Conservation (phyloP, 2,113 vertebrate species). For the Leptobrachium ailaonicum region DNA sequence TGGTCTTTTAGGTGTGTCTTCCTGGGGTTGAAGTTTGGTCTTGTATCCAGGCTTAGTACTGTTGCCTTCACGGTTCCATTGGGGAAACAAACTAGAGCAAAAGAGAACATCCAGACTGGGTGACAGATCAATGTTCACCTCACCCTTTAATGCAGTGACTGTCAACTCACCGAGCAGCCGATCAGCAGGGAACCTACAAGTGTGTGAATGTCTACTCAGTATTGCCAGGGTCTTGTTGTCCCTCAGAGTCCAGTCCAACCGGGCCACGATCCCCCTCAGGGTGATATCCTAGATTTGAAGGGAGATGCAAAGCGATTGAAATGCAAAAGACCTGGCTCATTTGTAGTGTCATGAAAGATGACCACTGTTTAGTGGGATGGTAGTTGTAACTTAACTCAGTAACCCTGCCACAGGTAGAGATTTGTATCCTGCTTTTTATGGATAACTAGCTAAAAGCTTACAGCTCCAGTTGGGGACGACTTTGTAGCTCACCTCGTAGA, state of each 20-base stretch:
- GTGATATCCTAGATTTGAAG: conserved; percentile 27
- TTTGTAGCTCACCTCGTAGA: conserved; percentile 32
- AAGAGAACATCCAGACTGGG: background rate
- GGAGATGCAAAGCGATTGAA: no score
- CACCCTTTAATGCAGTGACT: no score
- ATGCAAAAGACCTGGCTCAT: no score
- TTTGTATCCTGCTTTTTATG: no score
- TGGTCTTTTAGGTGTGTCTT: conserved; percentile 53
- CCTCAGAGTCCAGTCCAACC: conserved; percentile 34
- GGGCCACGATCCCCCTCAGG: background rate
- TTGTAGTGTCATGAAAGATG: no score
- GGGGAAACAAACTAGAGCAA: conserved; percentile 63
- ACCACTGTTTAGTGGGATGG: no score
- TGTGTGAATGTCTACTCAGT: background rate
- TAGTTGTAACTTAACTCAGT: no score
- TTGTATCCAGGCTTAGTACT: conserved; percentile 52
- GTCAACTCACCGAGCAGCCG: conserved; percentile 34
- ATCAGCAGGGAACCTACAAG: conserved; percentile 32
- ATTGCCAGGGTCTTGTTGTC: conserved; percentile 27
- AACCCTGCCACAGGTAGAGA: no score
- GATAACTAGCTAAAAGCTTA: no score
- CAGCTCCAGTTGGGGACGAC: no score
- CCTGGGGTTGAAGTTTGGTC: conserved; percentile 41
- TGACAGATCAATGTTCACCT: no score
- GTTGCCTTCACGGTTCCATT: conserved; percentile 64